Evolutionary conservation across 2,113 vertebrate species (phyloP).

Genomic region (Sorex araneus): DNA sequence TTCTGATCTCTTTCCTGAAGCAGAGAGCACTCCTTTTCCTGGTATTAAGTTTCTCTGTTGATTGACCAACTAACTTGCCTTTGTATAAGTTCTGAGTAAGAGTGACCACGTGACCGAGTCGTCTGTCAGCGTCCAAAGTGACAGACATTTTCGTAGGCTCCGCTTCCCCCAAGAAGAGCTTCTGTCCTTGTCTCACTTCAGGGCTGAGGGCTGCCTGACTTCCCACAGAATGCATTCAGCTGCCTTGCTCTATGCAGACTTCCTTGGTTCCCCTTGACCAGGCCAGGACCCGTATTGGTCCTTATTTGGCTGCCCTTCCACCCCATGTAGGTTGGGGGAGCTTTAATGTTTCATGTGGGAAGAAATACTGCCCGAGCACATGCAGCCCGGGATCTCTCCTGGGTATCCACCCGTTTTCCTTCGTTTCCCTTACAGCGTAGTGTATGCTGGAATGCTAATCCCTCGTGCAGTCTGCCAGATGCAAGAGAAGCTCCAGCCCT

Average conservation of each 20-base stretch:
- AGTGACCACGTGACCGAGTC: constrained; percentile 45
- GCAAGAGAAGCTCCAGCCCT: constrained; percentile 22
- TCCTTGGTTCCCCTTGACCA: constrained; percentile 41
- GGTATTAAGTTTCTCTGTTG: constrained; percentile 81
- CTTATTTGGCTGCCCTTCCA: neutral
- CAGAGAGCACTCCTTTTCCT: constrained; percentile 82
- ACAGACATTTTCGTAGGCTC: constrained; percentile 86
- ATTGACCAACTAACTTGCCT: constrained; percentile 80
- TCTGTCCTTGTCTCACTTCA: constrained; percentile 96
- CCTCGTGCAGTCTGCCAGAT: neutral
- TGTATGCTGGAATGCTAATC: neutral
- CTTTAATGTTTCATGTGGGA: constrained; percentile 30
- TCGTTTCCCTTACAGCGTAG: constrained; percentile 60
- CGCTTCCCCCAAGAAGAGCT: constrained; percentile 94
- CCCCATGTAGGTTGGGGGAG: neutral
- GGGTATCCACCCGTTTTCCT: constrained; percentile 62
- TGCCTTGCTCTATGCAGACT: neutral
- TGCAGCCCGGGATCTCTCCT: constrained; percentile 55
- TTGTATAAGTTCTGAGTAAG: constrained; percentile 74
- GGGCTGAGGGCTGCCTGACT: constrained; percentile 87
- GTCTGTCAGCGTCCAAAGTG: constrained; percentile 76
- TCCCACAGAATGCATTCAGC: constrained; percentile 75
- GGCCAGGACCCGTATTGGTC: constrained; percentile 25
- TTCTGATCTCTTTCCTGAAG: constrained; percentile 84
- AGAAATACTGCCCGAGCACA: constrained; percentile 18